A percentile compares a stretch with the other conserved stretches of the same genome.
These are phyloP conservation scores for Drosophila neocordata DNA, from an alignment of 1,140 invertebrate genomes.

Conservation along the genomic window DNA sequence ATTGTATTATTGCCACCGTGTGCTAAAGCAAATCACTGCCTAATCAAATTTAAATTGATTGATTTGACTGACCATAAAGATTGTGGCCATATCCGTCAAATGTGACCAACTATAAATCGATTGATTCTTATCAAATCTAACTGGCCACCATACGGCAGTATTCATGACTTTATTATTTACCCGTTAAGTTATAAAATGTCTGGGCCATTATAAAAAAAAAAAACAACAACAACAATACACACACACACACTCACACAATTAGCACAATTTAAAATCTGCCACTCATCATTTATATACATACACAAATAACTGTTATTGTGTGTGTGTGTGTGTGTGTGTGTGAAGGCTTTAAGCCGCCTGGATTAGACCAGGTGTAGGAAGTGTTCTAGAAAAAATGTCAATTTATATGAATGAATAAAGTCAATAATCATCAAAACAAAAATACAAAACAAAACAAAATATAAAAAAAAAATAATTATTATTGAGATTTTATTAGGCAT, in stretches of 20 bases:
- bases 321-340: background rate
- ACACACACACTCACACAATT: background rate
- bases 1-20: background rate
- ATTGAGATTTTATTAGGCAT: no score
- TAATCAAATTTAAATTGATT: slow-evolving; percentile 81
- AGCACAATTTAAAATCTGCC: background rate
- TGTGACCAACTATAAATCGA: slow-evolving; percentile 39
- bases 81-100: slow-evolving; percentile 25
- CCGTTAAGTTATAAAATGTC: slow-evolving; percentile 12
- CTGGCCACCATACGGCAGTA: background rate
- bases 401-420: background rate
- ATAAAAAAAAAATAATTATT: no score
- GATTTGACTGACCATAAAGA: slow-evolving; percentile 66
- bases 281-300: background rate
- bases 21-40: slow-evolving; percentile 69
- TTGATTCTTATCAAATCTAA: slow-evolving; percentile 42
- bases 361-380: slow-evolving; percentile 1
- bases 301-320: no score
- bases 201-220: slow-evolving; percentile 16
- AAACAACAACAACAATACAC: no score
- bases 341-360: background rate
- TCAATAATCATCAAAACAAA: background rate
- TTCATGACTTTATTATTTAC: background rate
- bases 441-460: background rate
- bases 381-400: background rate